Conservation (phyloP, 1,140 invertebrate genomes). For the Orchesella cincta region DNA sequence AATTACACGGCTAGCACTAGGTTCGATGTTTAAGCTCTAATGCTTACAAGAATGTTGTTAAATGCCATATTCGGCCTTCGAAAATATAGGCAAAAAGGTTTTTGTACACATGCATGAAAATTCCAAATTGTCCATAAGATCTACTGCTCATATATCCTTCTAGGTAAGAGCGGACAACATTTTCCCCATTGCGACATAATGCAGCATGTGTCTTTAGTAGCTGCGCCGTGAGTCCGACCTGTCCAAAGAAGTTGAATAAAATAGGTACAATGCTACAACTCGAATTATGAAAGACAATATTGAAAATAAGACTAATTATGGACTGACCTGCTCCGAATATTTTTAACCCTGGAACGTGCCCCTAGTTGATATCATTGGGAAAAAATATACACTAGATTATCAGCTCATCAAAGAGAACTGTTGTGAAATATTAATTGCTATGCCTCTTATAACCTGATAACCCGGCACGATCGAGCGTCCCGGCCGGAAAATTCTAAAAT, state of each 20-base stretch:
- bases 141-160: conserved; percentile 35
- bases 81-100: no score
- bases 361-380: background rate
- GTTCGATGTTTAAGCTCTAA: no score
- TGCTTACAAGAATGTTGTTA: no score
- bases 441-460: conserved; percentile 19
- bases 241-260: no score
- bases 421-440: background rate
- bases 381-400: background rate
- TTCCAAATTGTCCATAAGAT: no score
- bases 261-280: no score
- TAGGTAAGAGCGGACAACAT: background rate
- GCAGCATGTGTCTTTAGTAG: conserved; percentile 32
- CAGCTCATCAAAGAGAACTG: background rate
- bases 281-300: no score
- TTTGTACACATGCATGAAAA: no score
- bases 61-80: no score
- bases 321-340: conserved; percentile 30
- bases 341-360: conserved; percentile 34
- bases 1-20: no score
- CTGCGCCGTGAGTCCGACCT: conserved; percentile 26
- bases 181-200: conserved; percentile 35
- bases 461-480: conserved; percentile 27
- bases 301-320: no score
- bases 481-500: conserved; percentile 21